Conservation (phyloP, 1,140 invertebrate genomes). For the Scaptomyza montana region DNA sequence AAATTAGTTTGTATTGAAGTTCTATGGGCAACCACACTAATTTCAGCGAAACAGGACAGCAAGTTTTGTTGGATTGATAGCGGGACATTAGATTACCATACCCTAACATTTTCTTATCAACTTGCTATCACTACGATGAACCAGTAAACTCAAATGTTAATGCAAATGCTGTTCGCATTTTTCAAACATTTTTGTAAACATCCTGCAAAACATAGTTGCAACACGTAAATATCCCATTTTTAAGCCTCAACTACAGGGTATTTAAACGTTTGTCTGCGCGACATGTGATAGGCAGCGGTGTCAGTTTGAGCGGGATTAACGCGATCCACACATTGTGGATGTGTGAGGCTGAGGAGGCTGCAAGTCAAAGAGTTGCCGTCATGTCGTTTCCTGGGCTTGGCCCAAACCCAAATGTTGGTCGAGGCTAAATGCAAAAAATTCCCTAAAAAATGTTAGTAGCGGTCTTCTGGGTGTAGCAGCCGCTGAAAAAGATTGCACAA, state of each 20-base stretch:
- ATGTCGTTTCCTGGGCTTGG: not conserved
- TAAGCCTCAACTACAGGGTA: not conserved
- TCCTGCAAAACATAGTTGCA: no score
- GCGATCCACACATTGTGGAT: conserved; percentile 8
- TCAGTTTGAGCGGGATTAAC: conserved; percentile 45
- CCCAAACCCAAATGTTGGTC: not conserved
- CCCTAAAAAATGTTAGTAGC: conserved; percentile 32
- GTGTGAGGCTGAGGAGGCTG: not conserved
- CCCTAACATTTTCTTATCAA: no score
- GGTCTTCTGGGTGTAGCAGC: conserved; percentile 41
- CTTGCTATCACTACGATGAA: no score
- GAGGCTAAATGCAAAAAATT: conserved; percentile 36
- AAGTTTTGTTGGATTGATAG: no score
- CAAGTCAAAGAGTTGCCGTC: conserved; percentile 27
- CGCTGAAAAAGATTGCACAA: conserved; percentile 68
- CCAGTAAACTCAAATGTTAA: no score
- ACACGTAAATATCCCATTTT: not conserved
- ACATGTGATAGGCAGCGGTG: conserved; percentile 46
- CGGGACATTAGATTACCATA: no score
- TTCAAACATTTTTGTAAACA: no score
- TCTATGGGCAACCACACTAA: no score
- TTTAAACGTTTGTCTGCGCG: conserved; percentile 12
- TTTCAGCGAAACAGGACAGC: no score
- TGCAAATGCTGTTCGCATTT: no score
- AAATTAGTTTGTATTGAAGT: no score